A percentile compares a stretch with the other conserved stretches of the same genome.
phyloP scores from a whole-genome alignment of 2,797 vertebrate genomes.

The Ciconia nigra region DNA sequence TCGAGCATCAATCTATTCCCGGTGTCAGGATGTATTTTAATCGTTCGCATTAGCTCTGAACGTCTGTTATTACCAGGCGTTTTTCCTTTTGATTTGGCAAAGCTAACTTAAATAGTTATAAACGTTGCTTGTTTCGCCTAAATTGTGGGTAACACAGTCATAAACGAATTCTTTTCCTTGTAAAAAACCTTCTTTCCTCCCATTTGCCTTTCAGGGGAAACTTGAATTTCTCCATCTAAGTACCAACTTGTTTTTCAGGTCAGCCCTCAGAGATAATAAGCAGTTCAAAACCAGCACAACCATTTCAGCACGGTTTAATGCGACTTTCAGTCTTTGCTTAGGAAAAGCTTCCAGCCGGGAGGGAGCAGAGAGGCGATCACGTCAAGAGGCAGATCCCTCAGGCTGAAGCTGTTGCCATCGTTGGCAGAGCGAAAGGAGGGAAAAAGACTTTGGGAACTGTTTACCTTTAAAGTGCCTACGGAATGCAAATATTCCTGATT shows the following conservation, averaged over 20 bases:
- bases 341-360: constrained; percentile 28
- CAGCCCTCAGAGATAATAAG: constrained; percentile 29
- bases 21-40: not conserved
- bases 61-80: not conserved
- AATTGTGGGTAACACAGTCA: not conserved
- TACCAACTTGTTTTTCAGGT: constrained; percentile 59
- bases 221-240: constrained; percentile 30
- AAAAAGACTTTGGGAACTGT: constrained; percentile 36
- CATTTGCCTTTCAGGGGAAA: constrained; percentile 8
- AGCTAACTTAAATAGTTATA: constrained; percentile 5
- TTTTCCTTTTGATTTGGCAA: not conserved
- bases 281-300: constrained; percentile 46
- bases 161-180: constrained; percentile 26
- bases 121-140: constrained; percentile 29
- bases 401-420: not conserved
- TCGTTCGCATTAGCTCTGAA: not conserved
- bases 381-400: constrained; percentile 15
- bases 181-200: constrained; percentile 26
- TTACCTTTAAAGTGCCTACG: constrained; percentile 46
- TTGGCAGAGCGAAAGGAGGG: not conserved
- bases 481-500: constrained; percentile 52
- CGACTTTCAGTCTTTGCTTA: constrained; percentile 31
- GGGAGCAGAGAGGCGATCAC: not conserved
- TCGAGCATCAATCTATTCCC: not conserved
- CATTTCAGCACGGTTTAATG: constrained; percentile 27